These are phyloP conservation scores for Adineta ricciae DNA, from an alignment of 2,888 invertebrate genomes.

Conservation along the genomic window DNA sequence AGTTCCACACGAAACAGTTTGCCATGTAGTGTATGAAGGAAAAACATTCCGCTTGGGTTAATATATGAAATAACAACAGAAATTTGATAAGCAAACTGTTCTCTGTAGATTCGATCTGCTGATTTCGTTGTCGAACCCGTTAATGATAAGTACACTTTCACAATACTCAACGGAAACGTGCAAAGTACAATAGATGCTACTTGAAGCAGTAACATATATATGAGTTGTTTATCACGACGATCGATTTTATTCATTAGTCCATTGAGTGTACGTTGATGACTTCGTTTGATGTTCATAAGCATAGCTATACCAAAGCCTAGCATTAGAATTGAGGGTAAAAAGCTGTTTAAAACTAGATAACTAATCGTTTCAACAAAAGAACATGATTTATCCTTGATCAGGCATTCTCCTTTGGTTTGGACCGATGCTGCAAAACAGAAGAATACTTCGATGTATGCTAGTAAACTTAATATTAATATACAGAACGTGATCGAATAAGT, in stretches of 20 bases:
- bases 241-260: background rate
- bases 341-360: background rate
- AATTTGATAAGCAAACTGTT: background rate
- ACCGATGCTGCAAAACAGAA: background rate
- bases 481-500: background rate
- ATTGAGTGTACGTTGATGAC: background rate
- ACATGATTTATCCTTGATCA: background rate
- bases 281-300: background rate
- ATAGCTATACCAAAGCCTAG: background rate
- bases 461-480: background rate
- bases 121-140: background rate
- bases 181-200: background rate
- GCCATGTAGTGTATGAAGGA: background rate
- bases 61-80: background rate
- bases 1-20: background rate
- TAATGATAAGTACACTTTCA: background rate
- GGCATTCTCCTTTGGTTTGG: background rate
- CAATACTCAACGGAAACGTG: background rate
- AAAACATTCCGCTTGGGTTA: background rate
- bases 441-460: background rate
- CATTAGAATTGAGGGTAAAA: background rate
- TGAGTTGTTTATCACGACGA: background rate
- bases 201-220: background rate
- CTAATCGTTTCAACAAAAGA: background rate
- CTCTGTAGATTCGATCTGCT: background rate